phyloP scores from a whole-genome alignment of 2,888 invertebrate species.

The Cephus pulcher region DNA sequence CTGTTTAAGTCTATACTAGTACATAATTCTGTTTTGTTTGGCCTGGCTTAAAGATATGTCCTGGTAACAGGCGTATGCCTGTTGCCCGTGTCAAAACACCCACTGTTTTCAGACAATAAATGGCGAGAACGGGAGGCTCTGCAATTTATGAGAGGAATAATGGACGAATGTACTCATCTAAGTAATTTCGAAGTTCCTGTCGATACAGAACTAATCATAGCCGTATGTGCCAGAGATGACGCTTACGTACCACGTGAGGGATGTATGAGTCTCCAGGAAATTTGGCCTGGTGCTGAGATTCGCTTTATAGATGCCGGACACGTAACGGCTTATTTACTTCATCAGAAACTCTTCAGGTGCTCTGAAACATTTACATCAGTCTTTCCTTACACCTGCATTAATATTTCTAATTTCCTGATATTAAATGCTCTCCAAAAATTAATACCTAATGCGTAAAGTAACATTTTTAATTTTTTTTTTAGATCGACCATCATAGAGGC shows the following conservation, averaged over 20 bases:
- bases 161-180: constrained; percentile 99
- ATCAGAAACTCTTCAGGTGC: constrained; percentile 90
- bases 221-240: constrained; percentile 90
- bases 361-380: not conserved
- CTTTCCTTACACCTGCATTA: not conserved
- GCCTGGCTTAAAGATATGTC: constrained; percentile 15
- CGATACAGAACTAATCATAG: constrained; percentile 91
- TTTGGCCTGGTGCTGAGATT: constrained; percentile 94
- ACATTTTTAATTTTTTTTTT: constrained; percentile 49
- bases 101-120: constrained; percentile 63
- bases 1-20: not conserved
- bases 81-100: constrained; percentile 56
- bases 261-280: constrained; percentile 82
- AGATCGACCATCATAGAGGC: constrained; percentile 83
- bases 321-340: constrained; percentile 87
- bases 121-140: constrained; percentile 83
- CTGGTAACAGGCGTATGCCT: constrained; percentile 53
- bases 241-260: constrained; percentile 91
- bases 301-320: constrained; percentile 91
- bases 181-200: constrained; percentile 90
- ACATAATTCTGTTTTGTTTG: not conserved
- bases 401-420: not conserved
- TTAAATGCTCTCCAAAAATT: not conserved
- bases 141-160: constrained; percentile 96
- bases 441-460: not conserved